Evolutionary conservation across 1,140 invertebrate genomes (phyloP).

Genomic region (Drosophila insularis): DNA sequence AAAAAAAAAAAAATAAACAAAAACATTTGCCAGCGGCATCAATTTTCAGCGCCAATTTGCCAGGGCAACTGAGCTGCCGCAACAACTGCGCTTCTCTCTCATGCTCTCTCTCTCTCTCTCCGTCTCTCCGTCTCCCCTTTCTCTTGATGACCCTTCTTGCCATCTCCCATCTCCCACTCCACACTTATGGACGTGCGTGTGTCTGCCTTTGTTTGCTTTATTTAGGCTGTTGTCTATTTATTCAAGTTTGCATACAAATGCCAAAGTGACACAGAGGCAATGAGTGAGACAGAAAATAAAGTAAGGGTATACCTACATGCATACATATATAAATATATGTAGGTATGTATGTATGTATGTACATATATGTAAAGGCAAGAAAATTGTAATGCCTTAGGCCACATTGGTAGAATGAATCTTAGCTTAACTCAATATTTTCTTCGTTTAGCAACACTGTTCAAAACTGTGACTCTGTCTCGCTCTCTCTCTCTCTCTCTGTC

Average conservation of each 20-base stretch:
- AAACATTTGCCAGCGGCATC: constrained; percentile 60
- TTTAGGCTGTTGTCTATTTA: constrained; percentile 68
- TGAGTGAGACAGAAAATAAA: not conserved
- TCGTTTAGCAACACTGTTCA: constrained; percentile 3
- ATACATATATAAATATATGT: not conserved
- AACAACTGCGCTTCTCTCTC: constrained; percentile 39
- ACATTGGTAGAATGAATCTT: not conserved
- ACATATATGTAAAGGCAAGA: not conserved
- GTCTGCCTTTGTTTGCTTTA: constrained; percentile 63
- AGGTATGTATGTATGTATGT: too few species aligned
- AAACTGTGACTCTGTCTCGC: not conserved
- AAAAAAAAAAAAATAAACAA: constrained; percentile 45
- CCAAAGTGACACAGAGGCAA: constrained; percentile 21
- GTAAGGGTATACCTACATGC: not conserved
- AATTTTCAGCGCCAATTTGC: constrained; percentile 62
- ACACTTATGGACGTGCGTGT: constrained; percentile 57
- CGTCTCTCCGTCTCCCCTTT: not conserved
- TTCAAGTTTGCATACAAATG: constrained; percentile 63
- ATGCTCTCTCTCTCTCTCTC: not conserved
- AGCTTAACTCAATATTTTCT: not conserved
- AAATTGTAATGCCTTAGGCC: constrained; percentile 7
- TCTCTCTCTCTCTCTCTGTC: not conserved
- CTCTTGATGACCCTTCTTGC: constrained; percentile 29
- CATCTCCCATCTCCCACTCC: not conserved
- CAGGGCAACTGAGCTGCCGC: constrained; percentile 38